Conservation (phyloP, 1,140 invertebrate genomes). For the Brachionus paranguensis region DNA sequence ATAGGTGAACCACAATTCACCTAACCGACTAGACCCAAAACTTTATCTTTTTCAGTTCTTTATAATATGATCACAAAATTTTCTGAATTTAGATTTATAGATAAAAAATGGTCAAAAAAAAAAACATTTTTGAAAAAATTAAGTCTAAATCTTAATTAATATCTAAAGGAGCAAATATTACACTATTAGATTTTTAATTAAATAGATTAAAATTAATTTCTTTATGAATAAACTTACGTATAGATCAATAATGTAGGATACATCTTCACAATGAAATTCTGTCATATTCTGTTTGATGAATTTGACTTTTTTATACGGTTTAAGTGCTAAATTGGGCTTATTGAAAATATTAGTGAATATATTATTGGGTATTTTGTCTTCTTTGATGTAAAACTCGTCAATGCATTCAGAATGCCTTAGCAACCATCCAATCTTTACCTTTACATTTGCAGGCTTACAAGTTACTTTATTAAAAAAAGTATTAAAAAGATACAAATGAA, state of each 20-base stretch:
- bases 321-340: not conserved
- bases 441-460: not conserved
- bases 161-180: too few relatives aligned
- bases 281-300: not conserved
- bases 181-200: too few relatives aligned
- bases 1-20: too few relatives aligned
- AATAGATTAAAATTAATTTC: too few relatives aligned
- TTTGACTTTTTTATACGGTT: slow-evolving; percentile 6
- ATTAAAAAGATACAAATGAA: not conserved
- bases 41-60: too few relatives aligned
- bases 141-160: too few relatives aligned
- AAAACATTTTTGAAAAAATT: too few relatives aligned
- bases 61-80: too few relatives aligned
- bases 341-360: not conserved
- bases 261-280: slow-evolving; percentile 25
- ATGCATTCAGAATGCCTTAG: not conserved
- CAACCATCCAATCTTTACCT: slow-evolving; percentile 23
- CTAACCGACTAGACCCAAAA: too few relatives aligned
- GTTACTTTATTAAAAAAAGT: not conserved
- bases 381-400: slow-evolving; percentile 20
- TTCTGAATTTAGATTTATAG: too few relatives aligned
- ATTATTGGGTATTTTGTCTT: not conserved
- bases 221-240: not conserved
- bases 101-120: too few relatives aligned
- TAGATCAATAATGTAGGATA: slow-evolving; percentile 9